Base-by-base conservation (phyloP, 23 tunicate genomes). In the Oikopleura vanhoeffeni region DNA sequence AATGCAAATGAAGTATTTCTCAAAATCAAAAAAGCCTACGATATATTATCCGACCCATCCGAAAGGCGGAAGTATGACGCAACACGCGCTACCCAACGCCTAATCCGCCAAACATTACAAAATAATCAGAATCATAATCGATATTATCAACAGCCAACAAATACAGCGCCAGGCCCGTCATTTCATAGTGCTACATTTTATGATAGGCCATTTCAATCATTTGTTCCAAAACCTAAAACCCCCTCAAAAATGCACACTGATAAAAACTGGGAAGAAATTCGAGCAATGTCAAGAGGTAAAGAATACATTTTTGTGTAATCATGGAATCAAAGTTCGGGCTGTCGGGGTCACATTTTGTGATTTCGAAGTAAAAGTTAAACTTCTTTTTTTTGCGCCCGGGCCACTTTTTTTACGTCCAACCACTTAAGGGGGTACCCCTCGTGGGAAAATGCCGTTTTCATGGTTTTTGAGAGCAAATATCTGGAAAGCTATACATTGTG, bases 11-110 rank as follows among this genome's bases (percentile, higher is more conserved):
- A 71, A 13, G 34, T 71, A 2, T 71, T 71, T 38, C 32, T 28
- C 3, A 71, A 71, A 18, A 71, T 71, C 34, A 71, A 71, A 38
- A 71, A 71, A 71, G 79, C 79, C 2, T 71, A 71, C 35, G 79
- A 71, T 30, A 71, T 71, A 18, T 30, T 71, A 18, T 71, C 79
- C 4, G 32, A 71, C 38, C 79, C 79, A 38, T 2, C 34, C 27
- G 79, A 71, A 71, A 18, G 38, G 34, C 27, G 79, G 4, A 71
- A 71, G 3, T 71, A 71, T 32, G 79, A 71, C 79, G 34, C 79
- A 4, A 71, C 79, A 2, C 79, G 79, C 27, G 3, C 38, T 71
- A 49, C 64, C 13, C 13, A 24, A 13, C 64, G 64, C 13, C 13
- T 49, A 49, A 8, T 49, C 13, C 24, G 13, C 64, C 13, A 49